Evolutionary conservation across 2,888 invertebrate species (phyloP).

Genomic region (Stegana nigrithorax): DNA sequence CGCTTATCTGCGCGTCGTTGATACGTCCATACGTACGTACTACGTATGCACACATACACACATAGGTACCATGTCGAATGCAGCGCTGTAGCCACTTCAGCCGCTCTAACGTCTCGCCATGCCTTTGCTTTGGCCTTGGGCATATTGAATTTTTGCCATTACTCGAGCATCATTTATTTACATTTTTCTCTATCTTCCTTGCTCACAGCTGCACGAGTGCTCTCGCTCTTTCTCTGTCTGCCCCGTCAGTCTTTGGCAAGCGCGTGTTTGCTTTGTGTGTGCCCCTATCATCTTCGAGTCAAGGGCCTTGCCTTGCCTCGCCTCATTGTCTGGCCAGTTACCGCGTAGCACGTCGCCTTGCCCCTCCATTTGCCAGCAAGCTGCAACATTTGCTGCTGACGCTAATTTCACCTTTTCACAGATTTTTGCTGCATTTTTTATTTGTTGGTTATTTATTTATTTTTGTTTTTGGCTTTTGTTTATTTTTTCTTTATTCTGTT

Average conservation of each 20-base stretch:
- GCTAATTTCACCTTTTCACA: conserved; percentile 60
- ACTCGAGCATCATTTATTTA: conserved; percentile 50
- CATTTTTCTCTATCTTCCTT: conserved; percentile 32
- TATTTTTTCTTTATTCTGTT: background rate
- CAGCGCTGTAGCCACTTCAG: conserved; percentile 22
- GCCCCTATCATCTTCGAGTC: conserved; percentile 32
- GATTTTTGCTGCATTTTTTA: conserved; percentile 29
- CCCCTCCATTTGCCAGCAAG: background rate
- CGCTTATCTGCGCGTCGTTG: conserved; percentile 31
- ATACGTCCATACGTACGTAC: no score
- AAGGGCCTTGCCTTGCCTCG: conserved; percentile 48
- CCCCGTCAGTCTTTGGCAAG: background rate
- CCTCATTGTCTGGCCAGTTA: conserved; percentile 51
- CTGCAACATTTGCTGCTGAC: no score
- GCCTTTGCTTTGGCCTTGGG: conserved; percentile 22
- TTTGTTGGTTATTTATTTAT: background rate
- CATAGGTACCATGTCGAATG: no score
- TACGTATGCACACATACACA: no score
- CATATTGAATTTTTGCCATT: conserved; percentile 32
- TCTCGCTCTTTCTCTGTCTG: background rate
- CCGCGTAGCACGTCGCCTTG: background rate
- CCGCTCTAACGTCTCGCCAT: conserved; percentile 32
- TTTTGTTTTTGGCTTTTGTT: background rate
- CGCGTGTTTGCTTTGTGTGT: no score
- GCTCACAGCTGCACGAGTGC: no score